These are phyloP conservation scores for Miniopterus natalensis DNA, from an alignment of 2,113 vertebrate species.

Conservation along the genomic window DNA sequence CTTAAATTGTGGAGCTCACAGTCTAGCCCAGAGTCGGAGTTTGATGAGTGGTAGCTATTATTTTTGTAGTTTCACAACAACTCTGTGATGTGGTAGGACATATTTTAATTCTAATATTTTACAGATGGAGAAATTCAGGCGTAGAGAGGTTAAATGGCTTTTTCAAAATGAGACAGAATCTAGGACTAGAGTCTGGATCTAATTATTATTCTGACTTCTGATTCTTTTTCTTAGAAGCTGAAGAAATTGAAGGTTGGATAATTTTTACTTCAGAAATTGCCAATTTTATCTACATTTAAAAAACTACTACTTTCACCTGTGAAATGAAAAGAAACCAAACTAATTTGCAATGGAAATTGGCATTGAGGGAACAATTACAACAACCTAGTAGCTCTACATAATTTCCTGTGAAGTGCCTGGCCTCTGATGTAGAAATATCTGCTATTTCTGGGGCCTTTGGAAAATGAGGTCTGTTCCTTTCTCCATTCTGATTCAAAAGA, in stretches of 20 bases:
- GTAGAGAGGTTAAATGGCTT: slow-evolving; percentile 22
- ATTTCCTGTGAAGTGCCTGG: background rate
- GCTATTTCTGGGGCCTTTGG: background rate
- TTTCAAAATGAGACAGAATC: slow-evolving; percentile 18
- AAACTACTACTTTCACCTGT: slow-evolving; percentile 12
- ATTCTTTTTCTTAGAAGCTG: slow-evolving; percentile 33
- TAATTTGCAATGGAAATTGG: slow-evolving; percentile 22
- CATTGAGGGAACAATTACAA: background rate
- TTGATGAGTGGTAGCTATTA: background rate
- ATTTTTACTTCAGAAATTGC: slow-evolving; percentile 26
- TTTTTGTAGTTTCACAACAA: background rate
- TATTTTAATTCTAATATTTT: slow-evolving; percentile 32
- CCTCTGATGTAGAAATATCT: background rate
- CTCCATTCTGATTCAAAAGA: background rate
- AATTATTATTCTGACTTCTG: slow-evolving; percentile 50
- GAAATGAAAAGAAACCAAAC: background rate
- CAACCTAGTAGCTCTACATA: background rate
- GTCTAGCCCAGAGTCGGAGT: background rate
- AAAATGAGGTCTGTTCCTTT: background rate
- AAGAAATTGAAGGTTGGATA: slow-evolving; percentile 48
- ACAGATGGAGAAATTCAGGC: slow-evolving; percentile 18
- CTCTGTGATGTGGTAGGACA: background rate
- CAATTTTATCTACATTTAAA: slow-evolving; percentile 47
- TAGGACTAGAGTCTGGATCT: background rate
- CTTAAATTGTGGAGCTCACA: background rate